Evolutionary conservation across 2,888 invertebrate species (phyloP).

Genomic region (Apamea monoglypha): DNA sequence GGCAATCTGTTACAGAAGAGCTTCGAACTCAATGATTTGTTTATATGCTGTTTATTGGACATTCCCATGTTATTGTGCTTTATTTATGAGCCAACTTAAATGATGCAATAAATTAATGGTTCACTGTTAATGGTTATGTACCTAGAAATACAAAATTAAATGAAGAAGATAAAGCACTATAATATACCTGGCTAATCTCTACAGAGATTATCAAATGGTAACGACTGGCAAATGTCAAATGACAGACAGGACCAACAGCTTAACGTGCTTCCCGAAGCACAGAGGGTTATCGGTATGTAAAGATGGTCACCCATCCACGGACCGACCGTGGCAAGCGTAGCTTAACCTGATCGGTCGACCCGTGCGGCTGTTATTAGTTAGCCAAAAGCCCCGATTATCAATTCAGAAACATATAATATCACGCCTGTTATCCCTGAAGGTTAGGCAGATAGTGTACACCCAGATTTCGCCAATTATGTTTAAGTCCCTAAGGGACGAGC

Average conservation of each 20-base stretch:
- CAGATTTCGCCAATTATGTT: not conserved
- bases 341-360: too few species aligned
- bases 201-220: too few species aligned
- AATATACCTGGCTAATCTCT: too few species aligned
- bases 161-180: not conserved
- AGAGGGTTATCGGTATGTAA: too few species aligned
- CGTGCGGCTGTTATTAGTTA: too few species aligned
- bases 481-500: not conserved
- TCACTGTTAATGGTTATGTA: conserved; percentile 15
- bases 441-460: not conserved
- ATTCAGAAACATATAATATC: not conserved
- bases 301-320: too few species aligned
- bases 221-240: too few species aligned
- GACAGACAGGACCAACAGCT: too few species aligned
- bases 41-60: conserved; percentile 46
- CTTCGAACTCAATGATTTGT: conserved; percentile 43
- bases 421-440: not conserved
- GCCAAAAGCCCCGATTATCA: not conserved
- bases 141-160: not conserved
- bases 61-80: conserved; percentile 38
- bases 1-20: conserved; percentile 23
- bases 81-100: conserved; percentile 50
- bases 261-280: too few species aligned
- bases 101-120: conserved; percentile 30
- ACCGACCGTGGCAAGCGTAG: too few species aligned